Percentiles rank a stretch among this genome's conserved stretches.
Conservation (phyloP, 1,140 invertebrate species). For the Andricus grossulariae region DNA sequence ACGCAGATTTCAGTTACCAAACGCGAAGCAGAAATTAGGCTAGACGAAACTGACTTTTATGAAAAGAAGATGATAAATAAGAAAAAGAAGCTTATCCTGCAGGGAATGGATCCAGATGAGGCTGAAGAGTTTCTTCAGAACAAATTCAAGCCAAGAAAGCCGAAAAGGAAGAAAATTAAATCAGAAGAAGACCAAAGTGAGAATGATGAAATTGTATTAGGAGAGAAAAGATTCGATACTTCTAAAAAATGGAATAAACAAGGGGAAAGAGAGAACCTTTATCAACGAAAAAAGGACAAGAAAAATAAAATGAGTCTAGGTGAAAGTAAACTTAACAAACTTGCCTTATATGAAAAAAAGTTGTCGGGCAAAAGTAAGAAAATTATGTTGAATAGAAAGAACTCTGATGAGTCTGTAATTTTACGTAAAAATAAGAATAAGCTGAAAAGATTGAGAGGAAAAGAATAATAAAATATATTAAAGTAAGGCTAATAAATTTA, state of each 20-base stretch:
- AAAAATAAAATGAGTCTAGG: background rate
- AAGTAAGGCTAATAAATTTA: too few relatives aligned
- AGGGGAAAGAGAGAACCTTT: slow-evolving; percentile 22
- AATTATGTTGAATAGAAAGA: background rate
- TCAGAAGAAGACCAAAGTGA: background rate
- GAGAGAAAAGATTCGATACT: background rate
- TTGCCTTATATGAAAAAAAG: background rate
- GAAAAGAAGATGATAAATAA: slow-evolving; percentile 92
- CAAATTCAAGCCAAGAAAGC: slow-evolving; percentile 53
- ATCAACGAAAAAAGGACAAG: background rate
- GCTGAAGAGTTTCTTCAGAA: slow-evolving; percentile 75
- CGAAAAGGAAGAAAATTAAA: slow-evolving; percentile 47
- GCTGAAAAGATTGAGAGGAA: slow-evolving; percentile 11
- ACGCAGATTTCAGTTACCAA: slow-evolving; percentile 93
- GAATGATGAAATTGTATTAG: background rate
- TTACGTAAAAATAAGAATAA: slow-evolving; percentile 15
- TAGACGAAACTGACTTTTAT: slow-evolving; percentile 95
- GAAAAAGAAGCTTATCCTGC: slow-evolving; percentile 89
- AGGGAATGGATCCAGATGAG: slow-evolving; percentile 88
- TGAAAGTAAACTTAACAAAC: background rate
- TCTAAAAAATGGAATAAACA: slow-evolving; percentile 31
- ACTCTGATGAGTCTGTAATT: background rate
- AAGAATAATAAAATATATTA: background rate
- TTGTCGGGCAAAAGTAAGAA: background rate
- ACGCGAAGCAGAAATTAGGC: slow-evolving; percentile 92